Evolutionary conservation across 2,113 vertebrate genomes (phyloP).

Genomic region (Rhizomys pruinosus): DNA sequence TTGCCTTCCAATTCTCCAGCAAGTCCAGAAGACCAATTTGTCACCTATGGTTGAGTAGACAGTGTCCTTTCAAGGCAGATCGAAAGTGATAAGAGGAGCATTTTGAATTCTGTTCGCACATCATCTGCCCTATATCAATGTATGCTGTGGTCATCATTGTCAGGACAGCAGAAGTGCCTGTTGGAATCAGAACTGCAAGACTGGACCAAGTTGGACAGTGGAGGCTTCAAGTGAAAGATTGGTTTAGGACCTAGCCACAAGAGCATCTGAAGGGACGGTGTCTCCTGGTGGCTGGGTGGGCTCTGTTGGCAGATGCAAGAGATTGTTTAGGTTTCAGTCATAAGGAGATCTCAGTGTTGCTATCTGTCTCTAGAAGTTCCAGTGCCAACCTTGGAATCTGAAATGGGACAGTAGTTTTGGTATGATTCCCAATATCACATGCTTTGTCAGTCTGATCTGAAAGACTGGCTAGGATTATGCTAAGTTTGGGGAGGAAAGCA

Average conservation of each 20-base stretch:
- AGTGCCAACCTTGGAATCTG: slow-evolving; percentile 50
- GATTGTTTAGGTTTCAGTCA: slow-evolving; percentile 57
- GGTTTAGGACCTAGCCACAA: slow-evolving; percentile 46
- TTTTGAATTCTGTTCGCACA: background rate
- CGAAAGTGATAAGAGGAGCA: background rate
- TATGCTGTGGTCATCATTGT: background rate
- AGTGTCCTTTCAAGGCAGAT: background rate
- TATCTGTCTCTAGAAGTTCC: slow-evolving; percentile 67
- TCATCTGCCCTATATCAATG: background rate
- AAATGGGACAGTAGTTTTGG: slow-evolving; percentile 72
- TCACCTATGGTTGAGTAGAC: background rate
- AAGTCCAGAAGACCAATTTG: background rate
- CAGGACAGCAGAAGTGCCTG: background rate
- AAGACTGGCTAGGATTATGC: slow-evolving; percentile 81
- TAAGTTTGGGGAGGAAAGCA: slow-evolving; percentile 83
- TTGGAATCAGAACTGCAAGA: background rate
- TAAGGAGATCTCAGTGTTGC: slow-evolving; percentile 65
- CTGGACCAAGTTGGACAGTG: background rate
- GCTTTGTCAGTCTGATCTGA: slow-evolving; percentile 81
- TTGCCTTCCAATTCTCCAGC: background rate
- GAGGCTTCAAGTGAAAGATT: background rate
- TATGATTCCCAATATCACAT: slow-evolving; percentile 74
- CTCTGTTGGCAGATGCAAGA: slow-evolving; percentile 5
- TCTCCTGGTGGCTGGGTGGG: slow-evolving; percentile 47
- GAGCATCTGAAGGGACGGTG: slow-evolving; percentile 54